Evolutionary conservation across 2,797 vertebrate species (phyloP).

Genomic region (Diplodus puntazzo): DNA sequence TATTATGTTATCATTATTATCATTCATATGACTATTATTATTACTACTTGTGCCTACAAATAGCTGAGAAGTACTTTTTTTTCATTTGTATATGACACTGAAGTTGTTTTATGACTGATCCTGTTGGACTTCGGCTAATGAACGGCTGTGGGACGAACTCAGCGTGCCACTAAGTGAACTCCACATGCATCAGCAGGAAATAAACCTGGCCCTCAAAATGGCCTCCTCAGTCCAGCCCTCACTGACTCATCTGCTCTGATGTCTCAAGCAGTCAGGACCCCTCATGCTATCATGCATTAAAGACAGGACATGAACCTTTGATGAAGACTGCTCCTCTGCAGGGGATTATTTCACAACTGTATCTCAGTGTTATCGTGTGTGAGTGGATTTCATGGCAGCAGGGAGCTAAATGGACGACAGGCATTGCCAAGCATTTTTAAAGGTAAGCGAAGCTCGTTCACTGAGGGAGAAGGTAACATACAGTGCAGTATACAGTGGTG

Average conservation of each 20-base stretch:
- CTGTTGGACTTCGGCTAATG: conserved; percentile 67
- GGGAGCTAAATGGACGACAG: conserved; percentile 70
- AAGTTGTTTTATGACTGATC: conserved; percentile 75
- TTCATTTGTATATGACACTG: conserved; percentile 81
- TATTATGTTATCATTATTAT: conserved; percentile 74
- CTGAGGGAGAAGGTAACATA: conserved; percentile 65
- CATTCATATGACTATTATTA: conserved; percentile 73
- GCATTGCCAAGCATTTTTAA: conserved; percentile 74
- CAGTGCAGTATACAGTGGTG: conserved; percentile 67
- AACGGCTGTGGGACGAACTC: conserved; percentile 45
- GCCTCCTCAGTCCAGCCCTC: conserved; percentile 59
- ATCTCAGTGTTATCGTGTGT: conserved; percentile 79
- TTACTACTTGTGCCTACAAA: conserved; percentile 76
- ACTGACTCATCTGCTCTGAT: conserved; percentile 55
- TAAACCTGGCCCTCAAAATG: conserved; percentile 63
- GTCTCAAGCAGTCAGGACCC: conserved; percentile 68
- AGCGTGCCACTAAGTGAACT: conserved; percentile 46
- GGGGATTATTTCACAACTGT: conserved; percentile 82
- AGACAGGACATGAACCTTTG: conserved; percentile 74
- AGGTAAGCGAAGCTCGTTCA: conserved; percentile 81
- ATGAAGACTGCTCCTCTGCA: conserved; percentile 74
- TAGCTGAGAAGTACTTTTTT: conserved; percentile 64
- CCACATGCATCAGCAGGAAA: conserved; percentile 58
- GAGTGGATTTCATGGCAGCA: conserved; percentile 79
- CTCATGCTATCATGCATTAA: conserved; percentile 57